These are phyloP conservation scores for Bellardia bayeri DNA, from an alignment of 2,888 invertebrate species.

Conservation along the genomic window DNA sequence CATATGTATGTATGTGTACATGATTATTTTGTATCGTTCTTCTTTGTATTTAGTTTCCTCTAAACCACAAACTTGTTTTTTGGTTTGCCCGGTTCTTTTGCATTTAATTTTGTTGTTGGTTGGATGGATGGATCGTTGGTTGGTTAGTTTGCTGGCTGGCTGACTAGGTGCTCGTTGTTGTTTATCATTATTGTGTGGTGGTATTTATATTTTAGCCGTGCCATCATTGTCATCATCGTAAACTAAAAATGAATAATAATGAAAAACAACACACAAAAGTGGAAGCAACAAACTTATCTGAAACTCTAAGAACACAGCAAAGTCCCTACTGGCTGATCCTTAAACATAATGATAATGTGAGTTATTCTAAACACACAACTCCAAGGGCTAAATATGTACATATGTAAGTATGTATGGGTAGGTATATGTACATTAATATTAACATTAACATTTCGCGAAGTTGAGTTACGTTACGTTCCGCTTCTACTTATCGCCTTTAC, in stretches of 20 bases:
- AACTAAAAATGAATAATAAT: constrained; percentile 60
- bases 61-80: constrained; percentile 67
- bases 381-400: neutral
- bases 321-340: neutral
- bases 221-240: constrained; percentile 37
- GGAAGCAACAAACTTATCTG: constrained; percentile 26
- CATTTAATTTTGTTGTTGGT: constrained; percentile 51
- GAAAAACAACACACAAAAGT: constrained; percentile 38
- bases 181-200: constrained; percentile 32
- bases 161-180: constrained; percentile 1
- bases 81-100: constrained; percentile 59
- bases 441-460: neutral
- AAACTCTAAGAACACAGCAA: constrained; percentile 11
- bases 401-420: too few species aligned
- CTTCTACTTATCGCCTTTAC: too few species aligned
- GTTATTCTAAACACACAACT: constrained; percentile 27
- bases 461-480: constrained; percentile 11
- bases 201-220: constrained; percentile 38
- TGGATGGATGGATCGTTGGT: neutral
- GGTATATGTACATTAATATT: neutral
- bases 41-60: constrained; percentile 47
- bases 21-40: neutral
- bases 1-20: too few species aligned
- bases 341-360: neutral
- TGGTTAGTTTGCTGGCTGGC: constrained; percentile 1